These are phyloP conservation scores for Numenius arquata DNA, from an alignment of 2,113 vertebrate genomes.

Conservation along the genomic window DNA sequence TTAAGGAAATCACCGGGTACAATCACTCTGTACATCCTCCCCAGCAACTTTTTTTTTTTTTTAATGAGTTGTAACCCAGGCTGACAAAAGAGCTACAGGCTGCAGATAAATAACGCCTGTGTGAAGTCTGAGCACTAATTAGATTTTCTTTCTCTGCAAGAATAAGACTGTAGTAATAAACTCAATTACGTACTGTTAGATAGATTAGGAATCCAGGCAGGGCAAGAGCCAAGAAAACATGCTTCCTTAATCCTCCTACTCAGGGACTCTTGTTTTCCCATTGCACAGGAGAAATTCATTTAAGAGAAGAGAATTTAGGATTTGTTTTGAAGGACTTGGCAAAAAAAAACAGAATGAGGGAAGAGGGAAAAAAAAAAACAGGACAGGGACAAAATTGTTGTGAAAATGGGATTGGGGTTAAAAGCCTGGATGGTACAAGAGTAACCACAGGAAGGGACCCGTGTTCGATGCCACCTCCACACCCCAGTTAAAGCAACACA, in stretches of 20 bases:
- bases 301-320: background rate
- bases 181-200: background rate
- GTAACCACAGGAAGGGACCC: background rate
- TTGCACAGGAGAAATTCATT: background rate
- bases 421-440: background rate
- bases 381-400: background rate
- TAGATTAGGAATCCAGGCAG: background rate
- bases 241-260: background rate
- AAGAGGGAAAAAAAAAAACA: background rate
- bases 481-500: fast-evolving
- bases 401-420: background rate
- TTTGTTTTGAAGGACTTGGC: background rate
- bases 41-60: background rate
- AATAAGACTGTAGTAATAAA: background rate
- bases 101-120: background rate
- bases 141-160: background rate
- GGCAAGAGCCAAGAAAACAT: background rate
- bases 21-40: background rate
- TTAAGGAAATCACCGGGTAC: background rate
- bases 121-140: background rate
- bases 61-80: background rate
- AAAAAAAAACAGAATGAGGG: background rate
- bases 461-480: fast-evolving
- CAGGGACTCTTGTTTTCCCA: background rate
- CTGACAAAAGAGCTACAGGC: background rate